Evolutionary conservation across 2,113 vertebrate genomes (phyloP).

Genomic region (Steatornis caripensis): DNA sequence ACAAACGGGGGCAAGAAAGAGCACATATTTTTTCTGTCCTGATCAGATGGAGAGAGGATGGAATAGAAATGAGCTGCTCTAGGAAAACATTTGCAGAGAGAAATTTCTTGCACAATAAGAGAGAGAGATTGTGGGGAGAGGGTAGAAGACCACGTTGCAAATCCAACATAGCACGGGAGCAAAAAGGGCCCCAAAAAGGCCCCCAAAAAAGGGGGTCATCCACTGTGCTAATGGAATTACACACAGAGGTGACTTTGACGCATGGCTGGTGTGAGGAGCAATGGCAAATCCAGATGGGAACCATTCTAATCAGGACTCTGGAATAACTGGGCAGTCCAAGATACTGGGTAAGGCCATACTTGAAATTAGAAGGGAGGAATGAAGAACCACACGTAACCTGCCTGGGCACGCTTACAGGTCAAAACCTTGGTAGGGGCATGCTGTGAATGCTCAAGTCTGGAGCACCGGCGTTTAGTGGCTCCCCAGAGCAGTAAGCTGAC

Average conservation of each 20-base stretch:
- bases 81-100: neutral
- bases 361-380: neutral
- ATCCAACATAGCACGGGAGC: too few species aligned
- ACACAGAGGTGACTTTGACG: neutral
- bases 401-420: neutral
- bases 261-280: neutral
- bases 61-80: neutral
- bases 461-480: neutral
- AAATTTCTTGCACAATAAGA: neutral
- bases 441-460: neutral
- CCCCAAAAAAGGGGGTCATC: too few species aligned
- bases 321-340: neutral
- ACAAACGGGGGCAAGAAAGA: neutral
- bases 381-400: neutral
- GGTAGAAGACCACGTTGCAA: neutral
- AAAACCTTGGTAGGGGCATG: rapidly evolving
- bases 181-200: too few species aligned
- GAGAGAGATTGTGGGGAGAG: neutral
- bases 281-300: neutral
- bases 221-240: neutral
- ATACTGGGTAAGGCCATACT: neutral
- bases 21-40: neutral
- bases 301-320: neutral
- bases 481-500: neutral
- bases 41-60: neutral